Percentiles rank a stretch among this genome's conserved stretches.
phyloP scores from a whole-genome alignment of 1,140 invertebrate species.

The Drosophila virilis region DNA sequence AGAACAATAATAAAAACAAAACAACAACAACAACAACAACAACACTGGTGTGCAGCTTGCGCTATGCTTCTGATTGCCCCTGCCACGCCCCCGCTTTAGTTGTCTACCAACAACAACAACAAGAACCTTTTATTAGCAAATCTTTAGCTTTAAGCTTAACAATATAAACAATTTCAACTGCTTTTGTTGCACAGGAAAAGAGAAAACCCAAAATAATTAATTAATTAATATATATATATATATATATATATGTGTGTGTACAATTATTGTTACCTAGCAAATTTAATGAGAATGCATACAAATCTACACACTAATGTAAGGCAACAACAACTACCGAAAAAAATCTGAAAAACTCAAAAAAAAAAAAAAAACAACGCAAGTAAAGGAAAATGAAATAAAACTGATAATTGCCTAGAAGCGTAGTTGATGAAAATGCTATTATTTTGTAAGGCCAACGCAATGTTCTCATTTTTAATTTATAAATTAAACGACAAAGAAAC shows the following conservation, averaged over 20 bases:
- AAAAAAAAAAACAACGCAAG: constrained; percentile 20
- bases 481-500: constrained; percentile 60
- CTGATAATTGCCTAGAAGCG: constrained; percentile 47
- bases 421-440: constrained; percentile 74
- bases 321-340: constrained; percentile 11
- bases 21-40: constrained; percentile 31
- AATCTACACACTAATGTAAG: constrained; percentile 7
- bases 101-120: constrained; percentile 33
- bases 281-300: constrained; percentile 38
- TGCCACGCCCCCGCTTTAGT: constrained; percentile 57
- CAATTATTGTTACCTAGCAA: constrained; percentile 52
- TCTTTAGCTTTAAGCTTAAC: constrained; percentile 63
- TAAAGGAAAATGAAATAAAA: constrained; percentile 11
- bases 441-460: constrained; percentile 82
- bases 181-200: constrained; percentile 49
- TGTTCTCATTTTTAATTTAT: constrained; percentile 83
- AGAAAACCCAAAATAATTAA: constrained; percentile 37
- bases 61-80: constrained; percentile 56
- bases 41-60: constrained; percentile 66
- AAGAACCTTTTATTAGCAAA: constrained; percentile 63
- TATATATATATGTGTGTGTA: constrained; percentile 17
- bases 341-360: neutral
- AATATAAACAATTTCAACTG: constrained; percentile 38
- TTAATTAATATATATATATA: constrained; percentile 25
- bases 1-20: constrained; percentile 35